phyloP scores from a whole-genome alignment of 2,888 invertebrate genomes.

The Thymelicus lineola region DNA sequence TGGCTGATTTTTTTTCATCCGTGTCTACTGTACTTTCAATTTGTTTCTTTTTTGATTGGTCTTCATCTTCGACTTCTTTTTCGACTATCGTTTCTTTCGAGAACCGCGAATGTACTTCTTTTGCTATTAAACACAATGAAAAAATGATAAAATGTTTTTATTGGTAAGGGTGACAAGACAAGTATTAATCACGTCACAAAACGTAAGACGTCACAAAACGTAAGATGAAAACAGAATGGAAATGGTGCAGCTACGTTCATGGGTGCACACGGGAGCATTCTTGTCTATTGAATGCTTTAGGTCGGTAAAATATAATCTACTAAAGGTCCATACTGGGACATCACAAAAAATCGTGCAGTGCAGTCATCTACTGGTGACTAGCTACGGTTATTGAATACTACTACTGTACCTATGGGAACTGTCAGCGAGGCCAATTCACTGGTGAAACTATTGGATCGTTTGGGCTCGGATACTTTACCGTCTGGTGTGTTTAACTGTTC shows the following conservation, averaged over 20 bases:
- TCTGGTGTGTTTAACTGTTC: slow-evolving; percentile 45
- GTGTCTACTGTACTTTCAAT: slow-evolving; percentile 57
- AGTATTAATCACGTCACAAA: slow-evolving; percentile 67
- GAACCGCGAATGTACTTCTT: slow-evolving; percentile 80
- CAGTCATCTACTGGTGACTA: slow-evolving; percentile 44
- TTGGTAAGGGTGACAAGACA: slow-evolving; percentile 46
- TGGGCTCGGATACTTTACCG: slow-evolving; percentile 56
- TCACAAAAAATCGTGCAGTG: slow-evolving; percentile 71
- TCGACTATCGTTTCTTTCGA: slow-evolving; percentile 78
- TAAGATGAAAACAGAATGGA: slow-evolving; percentile 52
- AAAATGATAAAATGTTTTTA: slow-evolving; percentile 47
- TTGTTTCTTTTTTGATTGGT: slow-evolving; percentile 55
- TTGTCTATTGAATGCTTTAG: slow-evolving; percentile 75
- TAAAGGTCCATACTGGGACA: slow-evolving; percentile 65
- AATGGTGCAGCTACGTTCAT: slow-evolving; percentile 45
- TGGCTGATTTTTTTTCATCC: slow-evolving; percentile 55
- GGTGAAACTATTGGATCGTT: slow-evolving; percentile 34
- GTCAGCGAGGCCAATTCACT: slow-evolving; percentile 33
- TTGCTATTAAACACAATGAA: slow-evolving; percentile 75
- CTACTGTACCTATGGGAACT: slow-evolving; percentile 54
- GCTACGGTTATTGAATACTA: slow-evolving; percentile 65
- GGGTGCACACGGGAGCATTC: slow-evolving; percentile 69
- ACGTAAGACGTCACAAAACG: slow-evolving; percentile 66
- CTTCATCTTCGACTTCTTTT: slow-evolving; percentile 76
- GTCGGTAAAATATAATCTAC: slow-evolving; percentile 53